A percentile compares a stretch with the other conserved stretches of the same genome.
These are phyloP conservation scores for Poecilobothrus nobilitatus DNA, from an alignment of 2,888 invertebrate genomes.

Conservation along the genomic window DNA sequence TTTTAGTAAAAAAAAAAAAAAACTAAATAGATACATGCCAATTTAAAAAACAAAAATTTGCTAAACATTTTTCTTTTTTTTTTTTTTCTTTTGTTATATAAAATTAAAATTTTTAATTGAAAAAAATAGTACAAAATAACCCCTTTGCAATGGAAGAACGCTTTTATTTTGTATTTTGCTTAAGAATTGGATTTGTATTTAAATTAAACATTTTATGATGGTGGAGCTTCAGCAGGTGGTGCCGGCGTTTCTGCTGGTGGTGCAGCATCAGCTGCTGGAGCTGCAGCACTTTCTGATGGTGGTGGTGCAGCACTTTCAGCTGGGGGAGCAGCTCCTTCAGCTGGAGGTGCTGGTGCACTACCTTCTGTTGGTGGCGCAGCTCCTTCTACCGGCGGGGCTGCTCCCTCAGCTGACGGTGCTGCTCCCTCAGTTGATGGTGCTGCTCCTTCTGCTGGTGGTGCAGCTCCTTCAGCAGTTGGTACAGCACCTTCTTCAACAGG, in stretches of 20 bases:
- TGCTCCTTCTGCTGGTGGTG: constrained; percentile 35
- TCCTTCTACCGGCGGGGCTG: constrained; percentile 26
- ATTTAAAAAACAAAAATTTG: neutral
- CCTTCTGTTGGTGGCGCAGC: constrained; percentile 36
- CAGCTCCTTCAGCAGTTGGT: constrained; percentile 35
- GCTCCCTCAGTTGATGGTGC: constrained; percentile 34
- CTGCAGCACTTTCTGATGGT: constrained; percentile 26
- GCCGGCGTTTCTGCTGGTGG: constrained; percentile 26
- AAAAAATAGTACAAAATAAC: too few species aligned
- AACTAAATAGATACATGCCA: neutral
- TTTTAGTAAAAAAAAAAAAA: constrained; percentile 17
- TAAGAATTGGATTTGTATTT: constrained; percentile 18
- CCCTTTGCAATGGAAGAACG: too few species aligned
- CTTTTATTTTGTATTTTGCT: constrained; percentile 20
- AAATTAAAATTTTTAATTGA: too few species aligned
- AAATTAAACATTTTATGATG: constrained; percentile 18
- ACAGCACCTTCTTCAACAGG: constrained; percentile 33
- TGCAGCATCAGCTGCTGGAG: constrained; percentile 26
- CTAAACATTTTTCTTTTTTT: constrained; percentile 14
- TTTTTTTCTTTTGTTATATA: too few species aligned
- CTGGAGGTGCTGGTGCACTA: constrained; percentile 29
- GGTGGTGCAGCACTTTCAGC: constrained; percentile 27
- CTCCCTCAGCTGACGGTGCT: constrained; percentile 25
- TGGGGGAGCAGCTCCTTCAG: constrained; percentile 26
- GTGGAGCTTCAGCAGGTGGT: constrained; percentile 19